Evolutionary conservation across 2,797 vertebrate species (phyloP), one percentile per base, ranked within the genome.

Genomic region (Saxicola maurus): DNA sequence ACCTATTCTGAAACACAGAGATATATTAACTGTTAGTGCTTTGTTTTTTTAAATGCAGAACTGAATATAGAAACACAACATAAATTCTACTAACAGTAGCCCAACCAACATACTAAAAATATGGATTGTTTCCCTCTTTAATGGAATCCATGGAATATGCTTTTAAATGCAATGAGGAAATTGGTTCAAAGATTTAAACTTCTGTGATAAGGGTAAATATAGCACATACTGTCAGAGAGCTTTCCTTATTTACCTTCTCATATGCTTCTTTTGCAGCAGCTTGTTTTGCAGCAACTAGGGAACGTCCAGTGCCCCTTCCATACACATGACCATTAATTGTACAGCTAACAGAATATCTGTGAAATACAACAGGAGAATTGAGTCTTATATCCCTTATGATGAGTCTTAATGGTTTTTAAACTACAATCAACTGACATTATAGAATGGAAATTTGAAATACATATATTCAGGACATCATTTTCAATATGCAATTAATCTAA

Each of bases 221-320:
- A 89, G 40, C 52, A 95, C 91, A 11, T 88, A 96, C 92, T 53
- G 1, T n/a, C 33, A n/a, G 6, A 45, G 0, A 4, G 30, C 7
- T 7, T 88, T 77, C 13, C 3, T 6, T 10, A 2, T 0, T 2
- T 38, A 96, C 65, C 49, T 77, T 21, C 31, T 85, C 46, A 77
- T 53, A 68, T 0, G 96, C 95, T 77, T 62, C 1, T 59, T 95
- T 96, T 51, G 97, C 97, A 74, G 97, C 97, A 73, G 85, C 62
- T 17, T 93, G 78, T 82, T 59, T 97, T 71, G 97, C 97, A n/a
- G 55, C 78, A 74, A 38, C 56, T 80, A 73, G 17, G 31, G 78
- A 80, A 46, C 38, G 2, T 65, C 96, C 96, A 46, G 10, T 46
- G 24, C 92, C 97, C 20, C 0, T 17, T 33, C 64, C 91, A 48